phyloP scores from a whole-genome alignment of 2,888 invertebrate species.

The Erebia palarica region DNA sequence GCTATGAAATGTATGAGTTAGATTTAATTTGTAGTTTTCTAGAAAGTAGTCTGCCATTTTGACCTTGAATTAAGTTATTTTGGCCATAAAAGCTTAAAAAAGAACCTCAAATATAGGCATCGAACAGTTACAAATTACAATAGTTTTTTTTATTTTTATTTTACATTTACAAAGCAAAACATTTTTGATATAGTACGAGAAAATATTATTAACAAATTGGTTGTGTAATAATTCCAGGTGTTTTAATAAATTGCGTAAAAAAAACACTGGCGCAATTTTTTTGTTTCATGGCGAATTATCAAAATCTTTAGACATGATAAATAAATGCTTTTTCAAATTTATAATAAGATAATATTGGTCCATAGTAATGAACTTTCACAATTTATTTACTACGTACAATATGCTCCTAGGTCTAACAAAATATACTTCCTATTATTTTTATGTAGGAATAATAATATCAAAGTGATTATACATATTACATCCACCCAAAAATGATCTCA shows the following conservation, averaged over 20 bases:
- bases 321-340: not conserved
- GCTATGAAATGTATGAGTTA: too few species aligned
- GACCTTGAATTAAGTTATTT: too few species aligned
- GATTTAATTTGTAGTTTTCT: not conserved
- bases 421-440: not conserved
- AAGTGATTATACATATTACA: not conserved
- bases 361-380: constrained; percentile 10
- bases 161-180: too few species aligned
- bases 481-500: not conserved
- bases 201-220: not conserved
- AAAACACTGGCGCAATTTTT: not conserved
- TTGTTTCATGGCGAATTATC: not conserved
- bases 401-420: not conserved
- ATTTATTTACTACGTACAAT: not conserved
- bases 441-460: not conserved
- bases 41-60: not conserved
- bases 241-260: not conserved
- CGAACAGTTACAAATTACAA: not conserved
- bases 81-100: not conserved
- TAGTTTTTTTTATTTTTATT: not conserved
- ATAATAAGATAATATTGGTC: constrained; percentile 11
- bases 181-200: not conserved
- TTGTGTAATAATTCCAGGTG: not conserved
- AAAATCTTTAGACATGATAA: constrained; percentile 2
- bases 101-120: not conserved